These are phyloP conservation scores for Drosophila buzzatii DNA, from an alignment of 2,888 invertebrate genomes.

Conservation along the genomic window DNA sequence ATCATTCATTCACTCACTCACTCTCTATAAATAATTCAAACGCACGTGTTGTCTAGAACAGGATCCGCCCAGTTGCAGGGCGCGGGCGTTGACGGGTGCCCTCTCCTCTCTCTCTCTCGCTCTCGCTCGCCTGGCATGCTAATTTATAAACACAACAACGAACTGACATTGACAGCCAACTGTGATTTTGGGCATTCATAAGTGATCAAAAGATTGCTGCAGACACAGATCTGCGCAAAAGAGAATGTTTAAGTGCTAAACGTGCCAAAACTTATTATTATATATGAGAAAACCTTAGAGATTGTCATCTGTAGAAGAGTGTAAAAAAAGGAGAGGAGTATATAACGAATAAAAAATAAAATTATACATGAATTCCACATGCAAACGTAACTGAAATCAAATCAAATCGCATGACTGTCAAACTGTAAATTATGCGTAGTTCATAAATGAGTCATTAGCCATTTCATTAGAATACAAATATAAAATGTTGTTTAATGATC, in stretches of 20 bases:
- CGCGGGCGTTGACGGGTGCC: no score
- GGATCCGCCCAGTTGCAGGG: slow-evolving; percentile 55
- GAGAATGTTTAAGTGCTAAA: slow-evolving; percentile 18
- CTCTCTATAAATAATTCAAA: slow-evolving; percentile 71
- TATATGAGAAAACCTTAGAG: background rate
- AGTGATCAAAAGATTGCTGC: slow-evolving; percentile 20
- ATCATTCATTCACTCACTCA: slow-evolving; percentile 26
- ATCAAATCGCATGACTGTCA: slow-evolving; percentile 23
- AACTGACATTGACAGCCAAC: slow-evolving; percentile 55
- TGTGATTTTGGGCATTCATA: slow-evolving; percentile 58
- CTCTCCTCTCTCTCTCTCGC: no score
- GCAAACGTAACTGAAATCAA: background rate
- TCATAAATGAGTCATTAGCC: slow-evolving; percentile 9
- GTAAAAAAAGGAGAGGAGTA: background rate
- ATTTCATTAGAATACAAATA: slow-evolving; percentile 10
- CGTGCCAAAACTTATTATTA: slow-evolving; percentile 9
- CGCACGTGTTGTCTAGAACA: slow-evolving; percentile 65
- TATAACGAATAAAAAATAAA: background rate
- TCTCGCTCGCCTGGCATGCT: slow-evolving; percentile 41
- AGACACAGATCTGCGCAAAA: slow-evolving; percentile 21
- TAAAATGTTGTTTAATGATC: slow-evolving; percentile 39
- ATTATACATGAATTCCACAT: background rate
- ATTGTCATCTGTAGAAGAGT: background rate
- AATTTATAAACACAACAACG: slow-evolving; percentile 69
- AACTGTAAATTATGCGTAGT: slow-evolving; percentile 20